Conservation (phyloP, 2,113 vertebrate species). For the Thamnaconus septentrionalis region DNA sequence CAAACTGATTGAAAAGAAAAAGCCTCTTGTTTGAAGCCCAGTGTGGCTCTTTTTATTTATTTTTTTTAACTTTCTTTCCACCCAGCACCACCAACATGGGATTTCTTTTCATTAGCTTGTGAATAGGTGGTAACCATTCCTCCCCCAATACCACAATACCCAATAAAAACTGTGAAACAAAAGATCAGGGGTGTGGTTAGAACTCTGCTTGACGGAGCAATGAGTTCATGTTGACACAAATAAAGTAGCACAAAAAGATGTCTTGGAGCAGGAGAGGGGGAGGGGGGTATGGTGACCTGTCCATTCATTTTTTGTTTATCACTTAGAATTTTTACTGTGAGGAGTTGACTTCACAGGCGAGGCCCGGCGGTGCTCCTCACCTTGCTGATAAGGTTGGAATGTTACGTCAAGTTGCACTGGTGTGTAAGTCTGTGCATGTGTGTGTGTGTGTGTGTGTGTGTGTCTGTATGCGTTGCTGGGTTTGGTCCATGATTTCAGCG, state of each 20-base stretch:
- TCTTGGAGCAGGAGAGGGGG: too few relatives aligned
- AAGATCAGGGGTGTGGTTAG: constrained; percentile 13
- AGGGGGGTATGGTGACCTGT: too few relatives aligned
- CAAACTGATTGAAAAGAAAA: too few relatives aligned
- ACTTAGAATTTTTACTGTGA: too few relatives aligned
- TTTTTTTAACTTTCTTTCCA: constrained; percentile 2
- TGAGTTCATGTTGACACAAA: constrained; percentile 14
- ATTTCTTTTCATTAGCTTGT: constrained; percentile 19
- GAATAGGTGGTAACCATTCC: constrained; percentile 1
- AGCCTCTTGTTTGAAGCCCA: too few relatives aligned
- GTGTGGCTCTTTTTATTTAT: background rate
- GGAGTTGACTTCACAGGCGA: too few relatives aligned
- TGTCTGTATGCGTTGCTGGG: background rate
- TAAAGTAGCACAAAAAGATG: constrained; percentile 3
- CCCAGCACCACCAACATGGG: background rate
- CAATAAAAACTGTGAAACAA: constrained; percentile 19
- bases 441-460: constrained; percentile 10
- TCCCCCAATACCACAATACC: background rate
- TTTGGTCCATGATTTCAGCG: constrained; percentile 8
- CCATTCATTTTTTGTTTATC: too few relatives aligned
- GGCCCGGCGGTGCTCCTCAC: background rate
- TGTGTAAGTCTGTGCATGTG: constrained; percentile 14
- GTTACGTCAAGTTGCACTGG: constrained; percentile 16
- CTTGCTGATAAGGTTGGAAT: constrained; percentile 57
- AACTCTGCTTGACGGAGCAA: background rate